Percentiles rank a stretch among this genome's conserved stretches.
phyloP scores from a whole-genome alignment of 2,888 invertebrate species.

The Noctua janthina region DNA sequence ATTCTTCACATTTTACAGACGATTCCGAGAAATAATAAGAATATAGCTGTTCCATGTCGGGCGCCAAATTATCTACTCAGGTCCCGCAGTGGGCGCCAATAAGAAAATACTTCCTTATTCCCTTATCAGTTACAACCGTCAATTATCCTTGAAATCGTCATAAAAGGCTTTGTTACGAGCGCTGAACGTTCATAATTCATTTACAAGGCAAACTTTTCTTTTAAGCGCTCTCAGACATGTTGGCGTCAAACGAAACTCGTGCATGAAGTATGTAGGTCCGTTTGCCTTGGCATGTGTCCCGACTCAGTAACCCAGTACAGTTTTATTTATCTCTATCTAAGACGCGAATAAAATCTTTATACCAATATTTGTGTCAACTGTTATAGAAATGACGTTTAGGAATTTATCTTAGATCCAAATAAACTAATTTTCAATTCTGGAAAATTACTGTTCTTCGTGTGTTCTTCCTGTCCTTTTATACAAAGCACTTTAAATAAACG shows the following conservation, averaged over 20 bases:
- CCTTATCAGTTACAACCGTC: slow-evolving; percentile 13
- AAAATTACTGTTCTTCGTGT: not conserved
- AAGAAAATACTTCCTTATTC: slow-evolving; percentile 35
- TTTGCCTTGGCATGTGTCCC: slow-evolving; percentile 64
- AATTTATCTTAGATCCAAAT: slow-evolving; percentile 12
- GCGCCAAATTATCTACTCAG: slow-evolving; percentile 25
- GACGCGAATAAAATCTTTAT: slow-evolving; percentile 37
- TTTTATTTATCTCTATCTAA: slow-evolving; percentile 54
- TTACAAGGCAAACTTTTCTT: slow-evolving; percentile 41
- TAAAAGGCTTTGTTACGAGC: slow-evolving; percentile 42
- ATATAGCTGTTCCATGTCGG: slow-evolving; percentile 10
- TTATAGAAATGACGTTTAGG: slow-evolving; percentile 9
- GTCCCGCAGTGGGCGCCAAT: slow-evolving; percentile 55
- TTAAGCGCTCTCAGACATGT: slow-evolving; percentile 54
- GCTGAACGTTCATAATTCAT: slow-evolving; percentile 44
- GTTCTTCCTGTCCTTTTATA: not conserved
- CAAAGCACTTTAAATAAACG: not conserved
- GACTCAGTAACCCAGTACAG: slow-evolving; percentile 60
- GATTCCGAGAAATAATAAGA: not conserved
- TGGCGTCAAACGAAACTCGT: slow-evolving; percentile 59
- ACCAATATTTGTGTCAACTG: slow-evolving; percentile 33
- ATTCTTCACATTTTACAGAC: not conserved
- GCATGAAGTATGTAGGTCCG: slow-evolving; percentile 35
- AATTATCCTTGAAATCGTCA: slow-evolving; percentile 35
- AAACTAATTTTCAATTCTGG: not conserved